Base-by-base conservation (phyloP, 2,888 invertebrate species). In the Euspilapteryx auroguttella region DNA sequence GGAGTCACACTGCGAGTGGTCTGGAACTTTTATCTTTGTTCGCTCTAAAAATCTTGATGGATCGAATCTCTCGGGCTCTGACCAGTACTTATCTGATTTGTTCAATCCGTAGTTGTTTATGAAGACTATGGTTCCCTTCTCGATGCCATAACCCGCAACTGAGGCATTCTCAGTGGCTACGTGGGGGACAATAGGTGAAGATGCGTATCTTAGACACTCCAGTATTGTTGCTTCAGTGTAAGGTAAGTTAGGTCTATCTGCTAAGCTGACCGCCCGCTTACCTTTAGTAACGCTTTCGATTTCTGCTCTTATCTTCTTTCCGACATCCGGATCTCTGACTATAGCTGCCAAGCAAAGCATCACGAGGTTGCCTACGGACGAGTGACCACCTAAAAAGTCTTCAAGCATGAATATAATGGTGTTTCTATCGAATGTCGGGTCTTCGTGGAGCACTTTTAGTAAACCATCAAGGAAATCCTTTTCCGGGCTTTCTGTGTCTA, bases 131-230 rank as follows among this genome's bases (percentile, higher is more conserved):
- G 91, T 89, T 1, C 87, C 91, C 45, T 86, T 86, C 27, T 83
- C 80, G 1, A 93, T 80, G 0, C 79, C 77, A 44, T 80, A 87
- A 0, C 87, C 90, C 23, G 82, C 80, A 4, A 94, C 81, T 1
- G 79, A 73, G 1, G 87, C 84, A 44, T 88, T 84, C 40, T 84
- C 81, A 1, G 87, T 88, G 0, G 93, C 90, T 0, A 91, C 91
- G 47, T 93, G 93, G 0, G 94, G 94, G 0, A 94, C 93, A 32
- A 94, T 93, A 0, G 94, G 93, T 0, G 93, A 93, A 0, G 91
- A 90, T 0, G 88, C 82, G 29, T 84, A 83, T 27, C 94, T 63
- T 1, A 93, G 57, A 1, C 89, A 85, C 64, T 94, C 94, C 41
- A 86, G 79, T 9, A 93, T 80, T 0, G 88, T 85, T 0, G 89